Evolutionary conservation across 2,113 vertebrate genomes (phyloP).

Genomic region (Alces alces): DNA sequence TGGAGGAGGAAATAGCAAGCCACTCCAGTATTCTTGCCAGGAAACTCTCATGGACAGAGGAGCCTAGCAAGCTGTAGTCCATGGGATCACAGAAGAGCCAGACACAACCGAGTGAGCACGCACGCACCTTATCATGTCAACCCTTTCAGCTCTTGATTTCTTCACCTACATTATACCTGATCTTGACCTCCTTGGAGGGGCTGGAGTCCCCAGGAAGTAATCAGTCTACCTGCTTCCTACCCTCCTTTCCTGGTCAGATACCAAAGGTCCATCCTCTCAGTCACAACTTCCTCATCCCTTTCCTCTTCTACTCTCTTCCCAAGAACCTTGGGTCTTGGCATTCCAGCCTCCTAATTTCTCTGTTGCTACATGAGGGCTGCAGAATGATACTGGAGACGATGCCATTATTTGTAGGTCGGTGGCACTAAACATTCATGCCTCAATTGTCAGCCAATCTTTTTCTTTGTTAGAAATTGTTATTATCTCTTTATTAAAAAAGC

Average conservation of each 20-base stretch:
- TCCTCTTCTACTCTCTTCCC: not conserved
- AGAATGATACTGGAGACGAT: not conserved
- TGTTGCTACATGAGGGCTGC: not conserved
- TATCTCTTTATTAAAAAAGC: not conserved
- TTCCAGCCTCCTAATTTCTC: not conserved
- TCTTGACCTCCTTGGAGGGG: not conserved
- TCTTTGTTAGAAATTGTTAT: not conserved
- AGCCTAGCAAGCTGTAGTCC: not conserved
- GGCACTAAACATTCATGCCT: not conserved
- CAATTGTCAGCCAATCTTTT: not conserved
- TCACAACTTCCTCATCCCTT: not conserved
- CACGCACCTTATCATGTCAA: not conserved
- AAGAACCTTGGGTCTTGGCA: not conserved
- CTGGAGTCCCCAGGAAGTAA: not conserved
- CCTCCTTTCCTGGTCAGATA: not conserved
- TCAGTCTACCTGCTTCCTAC: not conserved
- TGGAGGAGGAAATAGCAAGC: not conserved
- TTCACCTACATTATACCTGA: not conserved
- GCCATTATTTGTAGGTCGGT: not conserved
- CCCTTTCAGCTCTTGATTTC: not conserved
- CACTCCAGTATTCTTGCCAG: not conserved
- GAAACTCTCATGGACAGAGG: not conserved
- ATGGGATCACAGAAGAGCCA: not conserved
- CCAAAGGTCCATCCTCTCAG: not conserved
- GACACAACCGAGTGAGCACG: not conserved